Percentiles rank a stretch among this genome's conserved stretches.
Conservation (phyloP, 2,113 vertebrate genomes). For the Cochlearius cochlearius region DNA sequence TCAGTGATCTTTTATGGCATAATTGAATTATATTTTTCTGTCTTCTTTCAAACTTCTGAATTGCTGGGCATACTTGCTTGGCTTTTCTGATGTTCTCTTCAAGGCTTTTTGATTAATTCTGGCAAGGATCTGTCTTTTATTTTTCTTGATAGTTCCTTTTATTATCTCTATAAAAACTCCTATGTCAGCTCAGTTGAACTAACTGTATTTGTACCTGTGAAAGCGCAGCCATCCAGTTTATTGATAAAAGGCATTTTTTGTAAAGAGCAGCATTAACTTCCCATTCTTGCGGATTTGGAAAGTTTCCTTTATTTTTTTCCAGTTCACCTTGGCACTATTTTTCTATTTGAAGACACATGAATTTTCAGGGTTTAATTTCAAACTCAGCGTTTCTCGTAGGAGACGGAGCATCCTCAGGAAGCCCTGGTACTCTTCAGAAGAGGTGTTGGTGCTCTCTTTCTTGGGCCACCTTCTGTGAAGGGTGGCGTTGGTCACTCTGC, state of each 20-base stretch:
- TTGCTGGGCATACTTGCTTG: neutral
- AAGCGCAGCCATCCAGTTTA: neutral
- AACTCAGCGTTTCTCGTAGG: accelerated
- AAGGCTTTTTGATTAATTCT: neutral
- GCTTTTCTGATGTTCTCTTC: neutral
- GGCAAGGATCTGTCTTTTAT: neutral
- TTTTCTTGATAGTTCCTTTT: constrained; percentile 17
- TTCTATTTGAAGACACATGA: neutral
- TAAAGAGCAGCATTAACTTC: neutral
- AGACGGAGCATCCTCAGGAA: neutral
- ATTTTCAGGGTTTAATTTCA: neutral
- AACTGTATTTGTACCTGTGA: neutral
- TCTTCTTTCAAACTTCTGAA: neutral
- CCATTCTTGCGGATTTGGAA: neutral
- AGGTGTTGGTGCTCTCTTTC: neutral
- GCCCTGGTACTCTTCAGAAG: neutral
- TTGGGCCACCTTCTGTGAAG: accelerated
- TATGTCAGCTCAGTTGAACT: neutral
- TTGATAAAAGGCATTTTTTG: neutral
- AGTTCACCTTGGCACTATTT: neutral
- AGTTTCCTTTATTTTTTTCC: neutral
- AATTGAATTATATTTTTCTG: neutral
- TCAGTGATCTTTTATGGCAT: neutral
- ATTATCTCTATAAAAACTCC: neutral
- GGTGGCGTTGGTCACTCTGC: neutral